These are phyloP conservation scores for Toxostoma redivivum DNA, from an alignment of 2,113 vertebrate species.

Conservation along the genomic window DNA sequence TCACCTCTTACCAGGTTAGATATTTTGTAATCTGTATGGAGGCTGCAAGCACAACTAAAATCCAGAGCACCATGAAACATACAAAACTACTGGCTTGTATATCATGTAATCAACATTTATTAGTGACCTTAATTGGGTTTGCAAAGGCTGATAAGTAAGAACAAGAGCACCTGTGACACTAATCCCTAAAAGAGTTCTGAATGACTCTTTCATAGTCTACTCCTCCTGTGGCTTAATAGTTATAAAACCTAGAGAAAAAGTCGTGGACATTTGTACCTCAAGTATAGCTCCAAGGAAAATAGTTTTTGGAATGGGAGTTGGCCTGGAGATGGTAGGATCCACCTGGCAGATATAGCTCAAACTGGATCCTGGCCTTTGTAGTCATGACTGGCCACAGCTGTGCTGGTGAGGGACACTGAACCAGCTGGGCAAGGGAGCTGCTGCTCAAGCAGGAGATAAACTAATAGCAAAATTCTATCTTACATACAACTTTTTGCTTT, in stretches of 20 bases:
- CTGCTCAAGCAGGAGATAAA: not conserved
- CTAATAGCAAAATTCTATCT: not conserved
- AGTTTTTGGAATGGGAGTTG: not conserved
- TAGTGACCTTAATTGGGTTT: not conserved
- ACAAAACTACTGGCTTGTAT: not conserved
- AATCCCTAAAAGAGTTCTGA: not conserved
- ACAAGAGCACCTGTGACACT: not conserved
- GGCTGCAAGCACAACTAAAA: not conserved
- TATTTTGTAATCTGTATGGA: not conserved
- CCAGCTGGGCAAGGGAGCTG: not conserved
- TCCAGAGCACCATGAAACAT: not conserved
- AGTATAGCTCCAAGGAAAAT: not conserved
- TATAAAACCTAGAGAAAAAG: not conserved
- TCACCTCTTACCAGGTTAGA: not conserved
- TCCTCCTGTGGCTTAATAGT: not conserved
- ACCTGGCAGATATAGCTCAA: not conserved
- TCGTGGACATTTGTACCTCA: not conserved
- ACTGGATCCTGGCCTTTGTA: not conserved
- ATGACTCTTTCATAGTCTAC: not conserved
- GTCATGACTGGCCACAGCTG: fast-evolving
- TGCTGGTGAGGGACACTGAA: not conserved
- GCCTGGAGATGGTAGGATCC: not conserved
- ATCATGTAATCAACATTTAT: not conserved
- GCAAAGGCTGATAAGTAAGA: not conserved
- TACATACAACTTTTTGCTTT: not conserved